Conservation (phyloP, 2,888 invertebrate species). For the Pteria penguin region DNA sequence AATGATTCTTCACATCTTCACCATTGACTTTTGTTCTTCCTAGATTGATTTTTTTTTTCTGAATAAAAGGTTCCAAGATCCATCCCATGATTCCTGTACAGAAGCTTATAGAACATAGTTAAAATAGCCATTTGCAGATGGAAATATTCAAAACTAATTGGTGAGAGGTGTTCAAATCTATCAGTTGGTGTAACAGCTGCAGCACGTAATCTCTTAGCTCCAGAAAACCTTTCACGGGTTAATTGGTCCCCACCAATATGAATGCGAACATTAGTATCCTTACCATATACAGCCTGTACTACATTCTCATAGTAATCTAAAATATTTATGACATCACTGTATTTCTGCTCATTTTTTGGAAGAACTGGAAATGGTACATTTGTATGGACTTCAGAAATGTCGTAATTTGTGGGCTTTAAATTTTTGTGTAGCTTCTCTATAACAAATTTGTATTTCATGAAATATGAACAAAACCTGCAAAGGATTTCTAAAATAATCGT, state of each 20-base stretch:
- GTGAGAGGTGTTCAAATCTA: slow-evolving; percentile 16
- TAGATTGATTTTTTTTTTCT: background rate
- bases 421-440: background rate
- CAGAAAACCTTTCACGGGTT: slow-evolving; percentile 47
- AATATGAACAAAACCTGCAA: background rate
- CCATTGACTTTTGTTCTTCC: background rate
- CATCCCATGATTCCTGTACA: slow-evolving; percentile 18
- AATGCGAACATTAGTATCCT: background rate
- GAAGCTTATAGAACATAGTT: slow-evolving; percentile 19
- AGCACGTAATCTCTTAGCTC: slow-evolving; percentile 6
- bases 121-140: slow-evolving; percentile 29
- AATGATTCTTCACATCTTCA: slow-evolving; percentile 12
- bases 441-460: background rate
- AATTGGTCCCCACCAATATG: slow-evolving; percentile 53
- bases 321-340: slow-evolving; percentile 37
- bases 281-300: background rate
- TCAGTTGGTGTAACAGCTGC: background rate
- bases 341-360: slow-evolving; percentile 43
- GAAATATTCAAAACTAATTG: slow-evolving; percentile 27
- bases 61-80: slow-evolving; percentile 22
- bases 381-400: background rate
- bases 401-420: background rate
- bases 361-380: slow-evolving; percentile 41
- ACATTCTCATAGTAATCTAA: slow-evolving; percentile 10
- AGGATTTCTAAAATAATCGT: slow-evolving; percentile 1